Base-by-base conservation (phyloP, 2,113 vertebrate species). In the Callaeas wilsoni region DNA sequence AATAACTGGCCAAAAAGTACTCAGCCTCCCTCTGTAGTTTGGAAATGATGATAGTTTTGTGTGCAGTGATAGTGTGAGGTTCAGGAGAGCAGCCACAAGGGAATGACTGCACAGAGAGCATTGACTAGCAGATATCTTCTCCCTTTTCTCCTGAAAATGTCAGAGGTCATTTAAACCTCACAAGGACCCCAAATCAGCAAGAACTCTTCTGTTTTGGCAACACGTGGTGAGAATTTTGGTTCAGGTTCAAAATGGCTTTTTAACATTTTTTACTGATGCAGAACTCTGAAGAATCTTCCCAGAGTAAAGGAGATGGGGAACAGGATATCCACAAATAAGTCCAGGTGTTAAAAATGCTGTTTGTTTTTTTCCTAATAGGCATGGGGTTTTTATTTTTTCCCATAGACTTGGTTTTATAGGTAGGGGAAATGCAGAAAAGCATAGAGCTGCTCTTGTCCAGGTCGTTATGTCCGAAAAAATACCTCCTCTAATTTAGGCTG, bases 141-240 rank as follows among this genome's bases (percentile, higher is more conserved):
- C 7, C 42, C 7, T 74, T n/a, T 39, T 49, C 32, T 57, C 26
- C 37, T 70, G 25, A 12, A 25, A 37, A 12, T 16, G 3, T 55
- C 23, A 85, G 33, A 52, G 16, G 37, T 44, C 25, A 56, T 52
- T 79, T 78, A 56, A 70, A 79, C 25, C 6, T 68, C n/a, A n/a
- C 30, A 26, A 90, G 44, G 64, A 49, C 19, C 6, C 6, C 23
- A 70, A 52, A 41, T 15, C 22, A 62, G 18, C 50, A 44, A 49
- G 46, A 74, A 19, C 11, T 3, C 17, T 22, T 29, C 35, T 81
- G 55, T 33, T n/a, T n/a, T 79, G 57, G 21, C 7, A 63, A 33
- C 12, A 12, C 0, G 0, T 52, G 27, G 11, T 78, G 35, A 50
- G 27, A 85, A 18, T 2, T 73, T 30, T 18, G 9, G 10, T 64